Conservation (phyloP, 2,888 invertebrate species). For the Lepidocyrtinus sp. region DNA sequence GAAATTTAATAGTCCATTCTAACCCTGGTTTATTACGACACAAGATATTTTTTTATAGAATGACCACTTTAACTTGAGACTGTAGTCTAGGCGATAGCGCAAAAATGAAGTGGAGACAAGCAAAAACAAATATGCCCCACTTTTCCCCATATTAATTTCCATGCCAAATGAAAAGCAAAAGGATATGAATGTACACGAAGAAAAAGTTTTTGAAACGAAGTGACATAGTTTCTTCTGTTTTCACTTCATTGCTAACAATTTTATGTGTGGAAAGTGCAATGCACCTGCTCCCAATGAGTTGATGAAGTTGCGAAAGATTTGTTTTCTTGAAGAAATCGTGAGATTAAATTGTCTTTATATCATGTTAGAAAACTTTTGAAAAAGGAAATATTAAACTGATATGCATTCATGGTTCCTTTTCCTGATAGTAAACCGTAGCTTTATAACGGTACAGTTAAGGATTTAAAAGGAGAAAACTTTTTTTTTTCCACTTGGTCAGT, state of each 20-base stretch:
- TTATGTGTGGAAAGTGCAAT: conserved; percentile 12
- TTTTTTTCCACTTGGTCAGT: neutral
- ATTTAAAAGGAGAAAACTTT: neutral
- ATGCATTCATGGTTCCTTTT: conserved; percentile 10
- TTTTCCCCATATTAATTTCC: neutral
- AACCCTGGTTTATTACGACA: conserved; percentile 1
- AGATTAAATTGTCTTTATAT: neutral
- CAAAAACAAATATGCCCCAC: conserved; percentile 14
- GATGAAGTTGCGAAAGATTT: conserved; percentile 8
- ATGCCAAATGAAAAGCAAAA: neutral
- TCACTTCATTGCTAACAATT: conserved; percentile 5
- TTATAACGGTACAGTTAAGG: too few species aligned
- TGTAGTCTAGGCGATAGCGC: neutral
- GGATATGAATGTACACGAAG: neutral
- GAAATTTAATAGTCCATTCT: conserved; percentile 29
- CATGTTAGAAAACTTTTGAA: conserved; percentile 1
- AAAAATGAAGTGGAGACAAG: neutral
- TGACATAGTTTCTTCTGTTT: conserved; percentile 15
- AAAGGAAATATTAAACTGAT: conserved; percentile 3
- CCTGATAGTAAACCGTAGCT: too few species aligned
- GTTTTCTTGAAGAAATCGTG: conserved; percentile 13
- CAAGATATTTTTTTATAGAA: too few species aligned
- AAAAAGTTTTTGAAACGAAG: neutral
- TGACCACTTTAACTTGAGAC: conserved; percentile 12
- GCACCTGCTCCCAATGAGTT: conserved; percentile 6